Conservation (phyloP, 2,888 invertebrate species). For the Augiades crinisus region DNA sequence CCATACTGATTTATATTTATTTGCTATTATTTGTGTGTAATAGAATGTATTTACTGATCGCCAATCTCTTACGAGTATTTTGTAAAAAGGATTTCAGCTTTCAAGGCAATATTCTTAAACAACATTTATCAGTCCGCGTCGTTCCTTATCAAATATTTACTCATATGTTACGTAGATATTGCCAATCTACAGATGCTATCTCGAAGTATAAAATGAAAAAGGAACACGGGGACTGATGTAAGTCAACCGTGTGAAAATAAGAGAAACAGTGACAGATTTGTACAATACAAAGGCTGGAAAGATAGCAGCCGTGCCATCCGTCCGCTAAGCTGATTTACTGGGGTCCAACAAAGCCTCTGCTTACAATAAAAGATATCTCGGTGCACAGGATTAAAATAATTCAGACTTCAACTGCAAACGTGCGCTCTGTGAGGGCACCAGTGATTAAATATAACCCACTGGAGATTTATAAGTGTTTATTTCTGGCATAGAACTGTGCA, state of each 20-base stretch:
- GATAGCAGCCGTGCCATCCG: constrained; percentile 64
- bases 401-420: constrained; percentile 66
- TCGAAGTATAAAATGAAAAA: constrained; percentile 23
- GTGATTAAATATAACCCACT: constrained; percentile 74
- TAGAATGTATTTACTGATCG: background rate
- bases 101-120: constrained; percentile 5
- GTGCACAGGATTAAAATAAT: constrained; percentile 67
- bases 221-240: constrained; percentile 24
- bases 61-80: background rate
- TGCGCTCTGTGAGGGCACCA: constrained; percentile 63
- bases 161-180: constrained; percentile 16
- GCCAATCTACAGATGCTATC: constrained; percentile 21
- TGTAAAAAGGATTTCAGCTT: background rate
- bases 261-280: constrained; percentile 52
- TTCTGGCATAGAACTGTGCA: constrained; percentile 49
- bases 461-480: constrained; percentile 78
- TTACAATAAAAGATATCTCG: constrained; percentile 65
- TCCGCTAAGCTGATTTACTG: constrained; percentile 75
- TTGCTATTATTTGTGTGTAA: too few species aligned
- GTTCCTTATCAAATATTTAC: constrained; percentile 8
- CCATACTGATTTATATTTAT: too few species aligned
- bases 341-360: constrained; percentile 56
- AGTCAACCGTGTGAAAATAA: constrained; percentile 40
- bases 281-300: constrained; percentile 53
- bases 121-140: constrained; percentile 1